Conservation (phyloP, 2,888 invertebrate species). For the Tachina grossa region DNA sequence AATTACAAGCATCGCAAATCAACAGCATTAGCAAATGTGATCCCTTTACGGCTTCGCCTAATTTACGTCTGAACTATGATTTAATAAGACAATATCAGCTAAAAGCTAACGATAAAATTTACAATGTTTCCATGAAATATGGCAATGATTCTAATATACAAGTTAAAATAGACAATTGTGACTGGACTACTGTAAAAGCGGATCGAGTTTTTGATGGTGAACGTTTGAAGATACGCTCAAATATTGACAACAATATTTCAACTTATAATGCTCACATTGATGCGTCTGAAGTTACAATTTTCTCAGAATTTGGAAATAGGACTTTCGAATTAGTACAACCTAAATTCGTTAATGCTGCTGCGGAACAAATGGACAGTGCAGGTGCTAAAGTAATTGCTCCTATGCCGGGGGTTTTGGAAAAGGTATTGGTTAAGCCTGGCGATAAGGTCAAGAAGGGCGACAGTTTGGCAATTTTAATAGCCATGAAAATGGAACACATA, state of each 20-base stretch:
- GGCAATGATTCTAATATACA: conserved; percentile 82
- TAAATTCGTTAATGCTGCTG: conserved; percentile 84
- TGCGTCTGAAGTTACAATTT: conserved; percentile 86
- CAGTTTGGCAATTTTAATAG: conserved; percentile 90
- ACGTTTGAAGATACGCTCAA: conserved; percentile 83
- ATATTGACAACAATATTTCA: conserved; percentile 84
- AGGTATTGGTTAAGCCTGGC: conserved; percentile 91
- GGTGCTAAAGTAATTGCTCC: conserved; percentile 90
- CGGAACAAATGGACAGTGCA: conserved; percentile 80
- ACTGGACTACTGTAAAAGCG: conserved; percentile 85
- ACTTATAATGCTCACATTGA: conserved; percentile 85
- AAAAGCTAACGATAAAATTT: conserved; percentile 84
- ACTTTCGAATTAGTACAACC: conserved; percentile 86
- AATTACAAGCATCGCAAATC: conserved; percentile 75
- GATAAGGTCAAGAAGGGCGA: conserved; percentile 94
- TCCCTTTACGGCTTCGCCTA: conserved; percentile 85
- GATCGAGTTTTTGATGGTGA: conserved; percentile 81
- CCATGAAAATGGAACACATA: conserved; percentile 99
- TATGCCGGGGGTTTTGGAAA: conserved; percentile 98
- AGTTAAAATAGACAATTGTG: conserved; percentile 84
- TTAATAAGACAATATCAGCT: conserved; percentile 85
- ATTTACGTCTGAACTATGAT: conserved; percentile 87
- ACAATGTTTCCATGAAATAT: conserved; percentile 85
- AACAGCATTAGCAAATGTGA: conserved; percentile 80
- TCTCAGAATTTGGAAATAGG: conserved; percentile 88